Evolutionary conservation across 2,797 vertebrate species (phyloP).

Genomic region (Brachyrhaphis roseni): DNA sequence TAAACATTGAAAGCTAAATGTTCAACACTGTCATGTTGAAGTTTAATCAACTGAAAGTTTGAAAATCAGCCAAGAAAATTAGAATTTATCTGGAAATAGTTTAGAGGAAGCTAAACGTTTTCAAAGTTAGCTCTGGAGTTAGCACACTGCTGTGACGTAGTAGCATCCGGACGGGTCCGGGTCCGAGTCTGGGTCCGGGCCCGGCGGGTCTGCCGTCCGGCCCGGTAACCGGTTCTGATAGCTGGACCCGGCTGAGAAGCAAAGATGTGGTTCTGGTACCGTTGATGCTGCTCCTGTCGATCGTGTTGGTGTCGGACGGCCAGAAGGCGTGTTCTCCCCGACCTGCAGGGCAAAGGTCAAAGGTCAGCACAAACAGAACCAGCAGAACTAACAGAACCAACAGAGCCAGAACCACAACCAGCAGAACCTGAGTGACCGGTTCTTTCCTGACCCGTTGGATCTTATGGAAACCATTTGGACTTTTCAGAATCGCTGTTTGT

Average conservation of each 20-base stretch:
- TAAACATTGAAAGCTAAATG: too few species aligned
- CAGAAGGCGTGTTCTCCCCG: conserved; percentile 91
- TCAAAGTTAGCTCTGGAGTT: too few species aligned
- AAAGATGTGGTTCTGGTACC: conserved; percentile 75
- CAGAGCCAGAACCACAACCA: background rate
- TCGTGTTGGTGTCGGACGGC: conserved; percentile 90
- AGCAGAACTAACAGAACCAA: background rate
- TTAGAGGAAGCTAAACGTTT: too few species aligned
- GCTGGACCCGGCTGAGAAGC: conserved; percentile 3
- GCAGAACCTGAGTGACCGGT: conserved; percentile 14
- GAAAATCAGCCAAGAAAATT: too few species aligned
- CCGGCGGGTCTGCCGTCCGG: conserved; percentile 1
- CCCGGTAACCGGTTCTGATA: conserved; percentile 26
- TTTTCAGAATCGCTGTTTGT: too few species aligned
- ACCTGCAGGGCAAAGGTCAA: conserved; percentile 73
- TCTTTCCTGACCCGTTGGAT: conserved; percentile 6
- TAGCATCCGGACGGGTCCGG: too few species aligned
- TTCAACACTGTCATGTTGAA: too few species aligned
- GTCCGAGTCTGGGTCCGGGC: background rate
- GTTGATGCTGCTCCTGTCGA: conserved; percentile 93
- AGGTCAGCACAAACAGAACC: conserved; percentile 2
- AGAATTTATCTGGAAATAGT: too few species aligned
- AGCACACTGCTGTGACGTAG: too few species aligned
- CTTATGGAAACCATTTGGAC: too few species aligned
- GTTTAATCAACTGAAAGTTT: too few species aligned